Evolutionary conservation across 2,113 vertebrate species (phyloP).

Genomic region (Charina bottae): DNA sequence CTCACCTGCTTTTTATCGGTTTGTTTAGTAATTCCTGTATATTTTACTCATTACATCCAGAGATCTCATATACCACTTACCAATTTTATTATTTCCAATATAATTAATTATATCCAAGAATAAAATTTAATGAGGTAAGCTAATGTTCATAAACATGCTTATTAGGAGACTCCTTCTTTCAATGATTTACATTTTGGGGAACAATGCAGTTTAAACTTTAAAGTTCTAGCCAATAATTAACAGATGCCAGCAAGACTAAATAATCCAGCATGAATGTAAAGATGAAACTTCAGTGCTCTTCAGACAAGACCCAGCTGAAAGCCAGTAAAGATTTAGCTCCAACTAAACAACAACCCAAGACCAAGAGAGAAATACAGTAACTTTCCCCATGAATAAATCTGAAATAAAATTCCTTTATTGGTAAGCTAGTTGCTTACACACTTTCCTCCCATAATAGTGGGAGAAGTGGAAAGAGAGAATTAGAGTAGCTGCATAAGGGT

Average conservation of each 20-base stretch:
- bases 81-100: background rate
- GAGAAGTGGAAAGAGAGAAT: background rate
- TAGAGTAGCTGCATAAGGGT: background rate
- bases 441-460: background rate
- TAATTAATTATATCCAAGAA: background rate
- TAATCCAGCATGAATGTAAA: background rate
- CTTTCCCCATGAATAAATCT: background rate
- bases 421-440: background rate
- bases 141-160: background rate
- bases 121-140: no score
- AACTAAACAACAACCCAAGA: background rate
- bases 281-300: background rate
- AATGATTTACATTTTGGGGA: slow-evolving; percentile 7
- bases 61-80: background rate
- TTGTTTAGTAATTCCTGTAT: background rate
- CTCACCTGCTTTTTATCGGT: background rate
- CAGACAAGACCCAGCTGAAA: background rate
- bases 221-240: slow-evolving; percentile 19
- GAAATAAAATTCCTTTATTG: background rate
- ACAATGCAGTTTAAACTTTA: slow-evolving; percentile 7
- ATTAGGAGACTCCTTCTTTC: background rate
- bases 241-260: background rate
- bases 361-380: background rate
- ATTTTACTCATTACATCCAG: background rate
- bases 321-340: no score